Percentiles rank a stretch among this genome's conserved stretches.
Evolutionary conservation across 2,797 vertebrate genomes (phyloP).

Genomic region (Coracias cyanogaster): DNA sequence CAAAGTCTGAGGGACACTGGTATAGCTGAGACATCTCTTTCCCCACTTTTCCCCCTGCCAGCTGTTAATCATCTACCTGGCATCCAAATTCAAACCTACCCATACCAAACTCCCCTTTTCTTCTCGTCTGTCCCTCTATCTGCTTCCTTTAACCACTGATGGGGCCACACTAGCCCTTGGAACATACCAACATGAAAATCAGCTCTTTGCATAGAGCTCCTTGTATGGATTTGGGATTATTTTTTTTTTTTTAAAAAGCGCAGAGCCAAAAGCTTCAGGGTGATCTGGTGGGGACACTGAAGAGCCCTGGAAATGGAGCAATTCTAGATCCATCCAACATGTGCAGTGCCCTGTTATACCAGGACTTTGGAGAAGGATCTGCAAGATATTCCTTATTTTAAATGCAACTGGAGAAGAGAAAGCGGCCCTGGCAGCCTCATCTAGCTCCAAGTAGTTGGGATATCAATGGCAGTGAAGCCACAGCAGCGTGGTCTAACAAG

Average conservation of each 20-base stretch:
- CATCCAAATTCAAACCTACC: background rate
- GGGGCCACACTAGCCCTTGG: background rate
- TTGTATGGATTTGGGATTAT: background rate
- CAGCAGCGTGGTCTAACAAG: background rate
- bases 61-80: background rate
- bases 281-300: background rate
- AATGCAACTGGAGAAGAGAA: background rate
- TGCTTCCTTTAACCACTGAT: background rate
- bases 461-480: background rate
- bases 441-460: background rate
- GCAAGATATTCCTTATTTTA: background rate
- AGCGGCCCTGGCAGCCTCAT: background rate
- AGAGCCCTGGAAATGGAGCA: background rate
- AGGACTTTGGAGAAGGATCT: background rate
- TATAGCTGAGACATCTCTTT: background rate
- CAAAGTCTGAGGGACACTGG: background rate
- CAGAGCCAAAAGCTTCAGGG: background rate
- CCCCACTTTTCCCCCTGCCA: background rate
- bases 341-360: background rate
- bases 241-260: background rate
- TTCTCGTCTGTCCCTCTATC: background rate
- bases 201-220: background rate
- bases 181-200: background rate
- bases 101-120: background rate
- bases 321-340: background rate